Evolutionary conservation across 2,113 vertebrate genomes (phyloP).

Genomic region (Caracal caracal): DNA sequence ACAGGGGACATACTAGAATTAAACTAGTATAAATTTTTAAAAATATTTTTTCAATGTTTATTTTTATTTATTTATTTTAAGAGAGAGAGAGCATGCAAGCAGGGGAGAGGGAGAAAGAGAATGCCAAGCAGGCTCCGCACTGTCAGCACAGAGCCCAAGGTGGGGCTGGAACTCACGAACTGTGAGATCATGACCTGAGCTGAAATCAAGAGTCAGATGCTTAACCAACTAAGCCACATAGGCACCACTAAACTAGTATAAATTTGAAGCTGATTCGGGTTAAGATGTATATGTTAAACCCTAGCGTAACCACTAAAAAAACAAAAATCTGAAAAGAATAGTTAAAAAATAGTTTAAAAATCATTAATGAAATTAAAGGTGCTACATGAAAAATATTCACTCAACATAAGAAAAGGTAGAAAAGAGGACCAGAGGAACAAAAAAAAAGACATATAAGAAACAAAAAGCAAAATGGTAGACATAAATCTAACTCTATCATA

Average conservation of each 20-base stretch:
- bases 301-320: background rate
- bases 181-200: too few relatives aligned
- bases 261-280: background rate
- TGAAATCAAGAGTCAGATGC: too few relatives aligned
- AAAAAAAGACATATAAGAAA: background rate
- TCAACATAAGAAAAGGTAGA: background rate
- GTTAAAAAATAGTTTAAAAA: background rate
- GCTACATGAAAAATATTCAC: background rate
- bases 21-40: background rate
- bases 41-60: too few relatives aligned
- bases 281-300: background rate
- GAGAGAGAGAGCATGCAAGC: too few relatives aligned
- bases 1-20: background rate
- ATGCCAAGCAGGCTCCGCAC: too few relatives aligned
- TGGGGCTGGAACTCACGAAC: too few relatives aligned
- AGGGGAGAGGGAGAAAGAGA: too few relatives aligned
- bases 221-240: too few relatives aligned
- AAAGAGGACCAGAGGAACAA: background rate
- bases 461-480: conserved; percentile 5
- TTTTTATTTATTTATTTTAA: too few relatives aligned
- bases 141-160: too few relatives aligned
- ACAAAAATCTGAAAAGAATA: background rate
- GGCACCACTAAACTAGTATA: background rate
- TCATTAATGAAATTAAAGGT: background rate
- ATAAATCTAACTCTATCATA: background rate